phyloP scores from a whole-genome alignment of 1,140 invertebrate genomes.

The Lycorma delicatula region DNA sequence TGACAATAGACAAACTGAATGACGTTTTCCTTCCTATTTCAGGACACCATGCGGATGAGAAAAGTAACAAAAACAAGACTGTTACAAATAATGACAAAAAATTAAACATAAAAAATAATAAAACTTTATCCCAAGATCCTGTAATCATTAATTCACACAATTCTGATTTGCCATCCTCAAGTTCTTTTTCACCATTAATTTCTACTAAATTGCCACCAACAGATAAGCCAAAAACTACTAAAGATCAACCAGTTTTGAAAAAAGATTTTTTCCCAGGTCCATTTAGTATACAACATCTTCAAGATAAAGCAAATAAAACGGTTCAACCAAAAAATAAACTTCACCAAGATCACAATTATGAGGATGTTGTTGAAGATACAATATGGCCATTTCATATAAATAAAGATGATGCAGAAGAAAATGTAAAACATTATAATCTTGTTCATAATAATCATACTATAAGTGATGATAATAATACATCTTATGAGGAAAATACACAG shows the following conservation, averaged over 20 bases:
- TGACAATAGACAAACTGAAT: too few species aligned
- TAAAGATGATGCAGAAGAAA: background rate
- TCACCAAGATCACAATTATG: background rate
- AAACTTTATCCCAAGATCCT: background rate
- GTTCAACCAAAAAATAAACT: slow-evolving; percentile 6
- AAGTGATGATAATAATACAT: too few species aligned
- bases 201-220: background rate
- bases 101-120: background rate
- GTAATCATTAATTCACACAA: slow-evolving; percentile 26
- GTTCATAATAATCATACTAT: too few species aligned
- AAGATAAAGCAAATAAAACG: slow-evolving; percentile 6
- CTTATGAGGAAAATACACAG: too few species aligned
- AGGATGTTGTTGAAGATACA: background rate
- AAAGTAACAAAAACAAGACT: slow-evolving; percentile 8
- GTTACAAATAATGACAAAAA: background rate
- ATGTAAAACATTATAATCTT: background rate
- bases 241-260: slow-evolving; percentile 14
- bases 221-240: slow-evolving; percentile 6
- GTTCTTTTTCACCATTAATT: too few species aligned
- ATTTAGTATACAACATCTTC: slow-evolving; percentile 10
- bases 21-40: too few species aligned
- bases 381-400: background rate
- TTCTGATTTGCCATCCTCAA: slow-evolving; percentile 16
- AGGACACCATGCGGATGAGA: slow-evolving; percentile 11
- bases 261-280: slow-evolving; percentile 19